Evolutionary conservation across 2,113 vertebrate genomes (phyloP).

Genomic region (Mesoclemmys tuberculata): DNA sequence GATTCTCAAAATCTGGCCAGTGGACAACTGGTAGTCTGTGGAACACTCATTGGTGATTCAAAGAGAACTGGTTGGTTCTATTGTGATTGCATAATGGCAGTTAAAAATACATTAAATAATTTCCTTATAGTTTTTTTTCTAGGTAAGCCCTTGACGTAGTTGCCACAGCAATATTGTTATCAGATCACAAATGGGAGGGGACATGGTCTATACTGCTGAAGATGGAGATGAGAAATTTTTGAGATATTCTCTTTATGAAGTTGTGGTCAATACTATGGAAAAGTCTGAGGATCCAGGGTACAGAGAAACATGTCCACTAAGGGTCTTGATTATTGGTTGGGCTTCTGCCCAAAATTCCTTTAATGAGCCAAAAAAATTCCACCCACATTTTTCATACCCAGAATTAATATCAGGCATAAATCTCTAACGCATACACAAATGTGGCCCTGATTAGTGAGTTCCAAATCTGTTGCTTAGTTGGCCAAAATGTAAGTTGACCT

Average conservation of each 20-base stretch:
- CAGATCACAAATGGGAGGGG: neutral
- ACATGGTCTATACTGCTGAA: neutral
- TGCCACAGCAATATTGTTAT: neutral
- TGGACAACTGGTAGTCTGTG: neutral
- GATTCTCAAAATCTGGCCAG: neutral
- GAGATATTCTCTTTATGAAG: fast-evolving
- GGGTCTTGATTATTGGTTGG: neutral
- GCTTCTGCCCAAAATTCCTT: neutral
- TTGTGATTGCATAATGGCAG: neutral
- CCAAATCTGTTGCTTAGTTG: neutral
- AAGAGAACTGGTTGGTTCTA: neutral
- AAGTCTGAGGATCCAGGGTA: neutral
- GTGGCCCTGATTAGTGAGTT: neutral
- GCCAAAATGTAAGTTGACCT: too few relatives aligned
- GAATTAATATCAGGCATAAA: neutral
- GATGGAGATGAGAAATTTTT: neutral
- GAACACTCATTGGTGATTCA: neutral
- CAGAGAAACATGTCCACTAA: neutral
- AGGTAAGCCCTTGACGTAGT: neutral
- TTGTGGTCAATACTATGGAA: neutral
- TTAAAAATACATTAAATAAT: neutral
- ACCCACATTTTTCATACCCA: neutral
- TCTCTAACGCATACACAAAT: neutral
- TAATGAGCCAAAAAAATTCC: neutral
- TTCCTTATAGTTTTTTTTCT: neutral